A percentile compares a stretch with the other conserved stretches of the same genome.
Conservation (phyloP, 2,888 invertebrate species). For the Lymantria dispar region DNA sequence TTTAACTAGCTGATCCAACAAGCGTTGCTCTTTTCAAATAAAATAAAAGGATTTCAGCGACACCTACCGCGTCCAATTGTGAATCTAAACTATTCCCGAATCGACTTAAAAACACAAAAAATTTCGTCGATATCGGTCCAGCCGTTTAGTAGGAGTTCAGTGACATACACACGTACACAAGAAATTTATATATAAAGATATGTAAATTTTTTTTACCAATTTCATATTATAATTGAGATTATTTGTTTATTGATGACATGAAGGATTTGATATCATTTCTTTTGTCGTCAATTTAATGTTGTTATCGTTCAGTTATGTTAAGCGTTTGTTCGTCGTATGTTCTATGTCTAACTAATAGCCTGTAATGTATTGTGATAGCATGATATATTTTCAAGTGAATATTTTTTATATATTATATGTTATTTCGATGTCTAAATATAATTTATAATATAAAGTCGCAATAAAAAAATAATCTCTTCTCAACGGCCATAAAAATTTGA, state of each 20-base stretch:
- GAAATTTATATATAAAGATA: too few species aligned
- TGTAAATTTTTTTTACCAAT: slow-evolving; percentile 44
- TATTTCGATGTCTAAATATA: slow-evolving; percentile 26
- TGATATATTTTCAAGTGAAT: slow-evolving; percentile 45
- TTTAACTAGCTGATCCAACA: too few species aligned
- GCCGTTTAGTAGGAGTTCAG: too few species aligned
- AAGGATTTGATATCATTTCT: slow-evolving; percentile 16
- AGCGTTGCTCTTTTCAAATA: too few species aligned
- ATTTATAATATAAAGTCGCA: slow-evolving; percentile 33
- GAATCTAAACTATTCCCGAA: too few species aligned
- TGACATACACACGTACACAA: too few species aligned
- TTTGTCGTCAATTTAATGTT: slow-evolving; percentile 33
- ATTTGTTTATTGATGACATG: slow-evolving; percentile 65
- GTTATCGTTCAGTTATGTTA: slow-evolving; percentile 33
- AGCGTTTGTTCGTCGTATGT: slow-evolving; percentile 63
- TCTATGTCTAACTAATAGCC: slow-evolving; percentile 70
- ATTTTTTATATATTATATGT: slow-evolving; percentile 32
- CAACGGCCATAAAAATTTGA: slow-evolving; percentile 38
- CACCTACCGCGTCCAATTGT: too few species aligned
- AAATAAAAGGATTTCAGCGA: too few species aligned
- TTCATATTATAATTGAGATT: slow-evolving; percentile 61
- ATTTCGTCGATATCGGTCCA: too few species aligned
- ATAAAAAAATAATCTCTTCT: slow-evolving; percentile 70
- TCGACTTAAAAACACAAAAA: too few species aligned
- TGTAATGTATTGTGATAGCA: slow-evolving; percentile 65